These are phyloP conservation scores for Drosophila subobscura DNA, from an alignment of 1,140 invertebrate species.

Conservation along the genomic window DNA sequence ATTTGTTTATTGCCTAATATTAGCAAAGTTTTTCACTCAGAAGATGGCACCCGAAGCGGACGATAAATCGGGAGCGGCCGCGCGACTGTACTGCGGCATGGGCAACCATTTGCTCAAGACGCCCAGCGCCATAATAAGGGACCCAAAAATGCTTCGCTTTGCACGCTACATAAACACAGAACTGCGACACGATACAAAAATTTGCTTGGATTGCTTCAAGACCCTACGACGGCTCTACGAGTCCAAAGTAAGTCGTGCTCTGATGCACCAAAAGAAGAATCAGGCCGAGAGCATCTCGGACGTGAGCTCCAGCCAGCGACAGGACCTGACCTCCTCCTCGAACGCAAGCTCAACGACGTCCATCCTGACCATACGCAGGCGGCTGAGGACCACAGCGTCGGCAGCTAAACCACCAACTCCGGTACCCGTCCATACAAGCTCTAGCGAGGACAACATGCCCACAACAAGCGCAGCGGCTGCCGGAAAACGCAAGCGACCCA, in stretches of 20 bases:
- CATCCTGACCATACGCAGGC: background rate
- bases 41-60: too few species aligned
- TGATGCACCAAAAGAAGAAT: background rate
- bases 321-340: background rate
- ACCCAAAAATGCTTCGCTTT: slow-evolving; percentile 29
- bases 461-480: slow-evolving; percentile 4
- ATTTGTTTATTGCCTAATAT: too few species aligned
- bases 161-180: slow-evolving; percentile 29
- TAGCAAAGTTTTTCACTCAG: too few species aligned
- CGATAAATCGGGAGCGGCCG: too few species aligned
- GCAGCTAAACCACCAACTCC: background rate
- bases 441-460: background rate
- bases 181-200: slow-evolving; percentile 5
- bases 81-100: slow-evolving; percentile 25
- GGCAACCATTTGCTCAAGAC: slow-evolving; percentile 21
- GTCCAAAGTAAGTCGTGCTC: slow-evolving; percentile 20
- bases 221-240: slow-evolving; percentile 17
- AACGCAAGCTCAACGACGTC: too few species aligned
- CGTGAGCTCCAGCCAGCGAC: slow-evolving; percentile 37
- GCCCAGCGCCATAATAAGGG: slow-evolving; percentile 17
- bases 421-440: too few species aligned
- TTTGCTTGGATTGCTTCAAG: slow-evolving; percentile 32
- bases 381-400: background rate
- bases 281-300: slow-evolving; percentile 32
- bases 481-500: background rate